phyloP scores from a whole-genome alignment of 2,797 vertebrate genomes.

The Odontamblyopus lacepedii region DNA sequence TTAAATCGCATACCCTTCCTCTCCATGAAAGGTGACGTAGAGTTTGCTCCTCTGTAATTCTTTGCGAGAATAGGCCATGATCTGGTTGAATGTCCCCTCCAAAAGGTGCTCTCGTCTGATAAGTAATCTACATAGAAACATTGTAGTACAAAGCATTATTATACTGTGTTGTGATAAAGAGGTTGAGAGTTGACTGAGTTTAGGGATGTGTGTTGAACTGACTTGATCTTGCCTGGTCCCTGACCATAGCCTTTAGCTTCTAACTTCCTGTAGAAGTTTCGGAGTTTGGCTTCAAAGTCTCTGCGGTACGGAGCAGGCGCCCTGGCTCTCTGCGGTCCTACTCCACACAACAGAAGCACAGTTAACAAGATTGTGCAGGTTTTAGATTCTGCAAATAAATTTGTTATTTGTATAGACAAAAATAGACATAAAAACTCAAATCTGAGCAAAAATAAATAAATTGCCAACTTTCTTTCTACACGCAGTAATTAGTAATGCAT shows the following conservation, averaged over 20 bases:
- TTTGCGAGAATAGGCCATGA: conserved; percentile 96
- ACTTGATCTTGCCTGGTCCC: conserved; percentile 98
- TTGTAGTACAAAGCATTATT: neutral
- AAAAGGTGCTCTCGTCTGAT: conserved; percentile 92
- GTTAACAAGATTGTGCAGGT: neutral
- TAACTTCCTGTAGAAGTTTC: conserved; percentile 97
- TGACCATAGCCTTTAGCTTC: conserved; percentile 98
- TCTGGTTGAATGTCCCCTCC: conserved; percentile 97
- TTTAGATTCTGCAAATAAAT: neutral
- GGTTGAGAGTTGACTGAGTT: neutral
- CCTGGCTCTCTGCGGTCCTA: conserved; percentile 87
- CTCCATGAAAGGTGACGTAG: conserved; percentile 93
- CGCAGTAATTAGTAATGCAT: neutral
- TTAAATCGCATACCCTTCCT: conserved; percentile 84
- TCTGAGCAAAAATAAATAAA: no score
- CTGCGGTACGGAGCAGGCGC: conserved; percentile 96
- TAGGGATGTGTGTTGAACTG: conserved; percentile 51
- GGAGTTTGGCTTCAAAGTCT: conserved; percentile 97
- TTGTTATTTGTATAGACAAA: no score
- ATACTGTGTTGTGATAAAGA: neutral
- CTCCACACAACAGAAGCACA: conserved; percentile 16
- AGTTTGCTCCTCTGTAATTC: conserved; percentile 98
- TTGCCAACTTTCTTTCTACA: neutral
- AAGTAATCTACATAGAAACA: conserved; percentile 80
- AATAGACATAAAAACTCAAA: no score